Base-by-base conservation (phyloP, 2,113 vertebrate genomes). In the Eulemur macaco region DNA sequence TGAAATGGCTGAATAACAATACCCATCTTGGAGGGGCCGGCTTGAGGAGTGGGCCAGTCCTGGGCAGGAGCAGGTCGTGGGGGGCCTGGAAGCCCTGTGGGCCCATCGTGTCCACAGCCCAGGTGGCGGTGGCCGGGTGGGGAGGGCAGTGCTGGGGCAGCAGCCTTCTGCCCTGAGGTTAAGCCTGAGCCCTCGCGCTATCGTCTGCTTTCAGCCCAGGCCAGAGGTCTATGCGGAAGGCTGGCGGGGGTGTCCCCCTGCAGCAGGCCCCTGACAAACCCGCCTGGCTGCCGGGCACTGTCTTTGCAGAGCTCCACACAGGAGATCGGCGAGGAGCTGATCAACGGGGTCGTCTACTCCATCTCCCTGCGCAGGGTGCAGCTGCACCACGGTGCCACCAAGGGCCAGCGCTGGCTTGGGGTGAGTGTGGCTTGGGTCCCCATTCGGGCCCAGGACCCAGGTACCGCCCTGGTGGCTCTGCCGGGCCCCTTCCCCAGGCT, bases 341-440 rank as follows among this genome's bases (percentile, higher is more conserved):
- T 99, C 98, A 99, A 99, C 73, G 99, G 99, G 0, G 99, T 99
- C 71, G 98, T 99, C 98, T 99, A 99, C 98, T 99, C 99, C 98
- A 99, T 99, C 98, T 99, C 99, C 1, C 99, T 99, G 91, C 99
- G 99, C 68, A 99, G 99, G 97, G 99, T 99, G 96, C 99, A 99
- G 98, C 98, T 99, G 52, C 99, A 99, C 95, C 99, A 99, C 94
- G 99, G 99, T 0, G 98, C 99, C 98, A 99, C 98, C 98, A 99
- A 99, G 98, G 99, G 99, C 52, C 99, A 99, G 98, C 99, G 99
- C 39, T 99, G 99, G 99, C 99, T 99, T n/a, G 99, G 99, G 97
- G 99, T 99, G 94, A 99, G 99, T 96, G 63, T 0, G 6, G 12
- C 1, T 3, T 4, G 5, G 58, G 34, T 10, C 7, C 0, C 58